These are phyloP conservation scores for Sinocyclocheilus grahami DNA, from an alignment of 2,113 vertebrate species.

Conservation along the genomic window DNA sequence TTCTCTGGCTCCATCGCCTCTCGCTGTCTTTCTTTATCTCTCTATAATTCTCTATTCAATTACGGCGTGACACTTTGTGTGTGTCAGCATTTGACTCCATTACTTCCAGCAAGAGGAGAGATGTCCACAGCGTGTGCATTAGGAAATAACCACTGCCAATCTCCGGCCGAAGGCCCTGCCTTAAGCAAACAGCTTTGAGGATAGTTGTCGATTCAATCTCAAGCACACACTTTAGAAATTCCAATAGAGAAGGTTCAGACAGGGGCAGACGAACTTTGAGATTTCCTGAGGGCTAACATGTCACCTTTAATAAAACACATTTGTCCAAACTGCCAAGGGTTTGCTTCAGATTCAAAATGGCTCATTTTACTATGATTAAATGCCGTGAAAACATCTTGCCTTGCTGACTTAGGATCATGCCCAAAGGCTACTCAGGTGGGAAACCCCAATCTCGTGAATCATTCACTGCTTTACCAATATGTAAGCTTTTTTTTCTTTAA, in stretches of 20 bases:
- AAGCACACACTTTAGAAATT: background rate
- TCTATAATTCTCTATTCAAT: constrained; percentile 28
- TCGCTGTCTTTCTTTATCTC: constrained; percentile 29
- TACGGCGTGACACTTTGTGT: constrained; percentile 28
- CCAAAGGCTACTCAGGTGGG: background rate
- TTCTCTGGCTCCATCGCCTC: constrained; percentile 18
- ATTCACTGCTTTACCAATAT: background rate
- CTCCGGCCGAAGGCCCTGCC: constrained; percentile 15
- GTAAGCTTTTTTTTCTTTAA: background rate
- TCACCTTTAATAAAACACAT: constrained; percentile 14
- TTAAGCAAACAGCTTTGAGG: constrained; percentile 16
- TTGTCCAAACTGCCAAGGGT: background rate
- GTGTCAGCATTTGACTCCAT: constrained; percentile 56
- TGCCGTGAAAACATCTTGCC: background rate
- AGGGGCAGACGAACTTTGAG: background rate
- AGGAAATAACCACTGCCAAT: constrained; percentile 38
- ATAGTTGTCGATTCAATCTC: constrained; percentile 21
- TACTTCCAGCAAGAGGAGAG: constrained; percentile 39
- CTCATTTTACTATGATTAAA: background rate
- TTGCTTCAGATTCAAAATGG: background rate
- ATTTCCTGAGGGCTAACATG: constrained; percentile 9
- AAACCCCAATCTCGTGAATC: background rate
- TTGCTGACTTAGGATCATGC: background rate
- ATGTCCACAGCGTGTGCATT: constrained; percentile 35
- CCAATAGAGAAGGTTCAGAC: background rate